A percentile compares a stretch with the other conserved stretches of the same genome.
These are phyloP conservation scores for Coenobita brevimanus DNA, from an alignment of 1,140 invertebrate genomes.

Conservation along the genomic window DNA sequence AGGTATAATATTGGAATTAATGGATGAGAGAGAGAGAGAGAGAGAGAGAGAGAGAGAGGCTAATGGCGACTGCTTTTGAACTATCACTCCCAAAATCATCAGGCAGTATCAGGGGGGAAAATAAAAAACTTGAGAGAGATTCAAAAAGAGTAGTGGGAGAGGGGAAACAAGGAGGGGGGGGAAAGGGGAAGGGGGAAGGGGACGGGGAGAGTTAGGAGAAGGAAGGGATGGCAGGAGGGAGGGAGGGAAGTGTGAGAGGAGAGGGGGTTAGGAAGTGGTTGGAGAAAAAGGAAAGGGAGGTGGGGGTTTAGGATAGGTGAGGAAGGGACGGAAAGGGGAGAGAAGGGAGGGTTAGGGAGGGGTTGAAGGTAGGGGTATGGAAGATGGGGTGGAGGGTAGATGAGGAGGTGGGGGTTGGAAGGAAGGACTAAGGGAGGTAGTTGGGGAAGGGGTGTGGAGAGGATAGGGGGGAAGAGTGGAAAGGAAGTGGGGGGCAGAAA, in stretches of 20 bases:
- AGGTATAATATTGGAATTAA: not conserved
- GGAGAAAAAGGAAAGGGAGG: not conserved
- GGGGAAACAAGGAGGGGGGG: too few relatives aligned
- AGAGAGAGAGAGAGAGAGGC: constrained; percentile 10
- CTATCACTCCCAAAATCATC: too few relatives aligned
- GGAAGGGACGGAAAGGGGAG: not conserved
- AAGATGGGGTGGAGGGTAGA: not conserved
- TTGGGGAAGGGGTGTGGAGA: not conserved
- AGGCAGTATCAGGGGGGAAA: too few relatives aligned
- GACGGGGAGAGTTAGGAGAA: constrained; percentile 14
- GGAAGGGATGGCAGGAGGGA: constrained; percentile 2
- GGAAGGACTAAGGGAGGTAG: not conserved
- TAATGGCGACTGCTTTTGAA: too few relatives aligned
- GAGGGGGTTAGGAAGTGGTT: constrained; percentile 7
- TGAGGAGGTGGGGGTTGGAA: not conserved
- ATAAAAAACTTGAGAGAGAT: too few relatives aligned
- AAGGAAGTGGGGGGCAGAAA: not conserved
- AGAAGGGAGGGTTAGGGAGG: not conserved
- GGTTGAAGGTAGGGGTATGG: not conserved
- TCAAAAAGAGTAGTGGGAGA: too few relatives aligned
- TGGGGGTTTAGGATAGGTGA: not conserved
- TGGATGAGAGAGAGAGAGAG: constrained; percentile 5
- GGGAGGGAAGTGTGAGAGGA: not conserved
- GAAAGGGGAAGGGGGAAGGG: not conserved
- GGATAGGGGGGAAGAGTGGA: not conserved